Base-by-base conservation (phyloP, 2,113 vertebrate species). In the Pollimyrus isidori region DNA sequence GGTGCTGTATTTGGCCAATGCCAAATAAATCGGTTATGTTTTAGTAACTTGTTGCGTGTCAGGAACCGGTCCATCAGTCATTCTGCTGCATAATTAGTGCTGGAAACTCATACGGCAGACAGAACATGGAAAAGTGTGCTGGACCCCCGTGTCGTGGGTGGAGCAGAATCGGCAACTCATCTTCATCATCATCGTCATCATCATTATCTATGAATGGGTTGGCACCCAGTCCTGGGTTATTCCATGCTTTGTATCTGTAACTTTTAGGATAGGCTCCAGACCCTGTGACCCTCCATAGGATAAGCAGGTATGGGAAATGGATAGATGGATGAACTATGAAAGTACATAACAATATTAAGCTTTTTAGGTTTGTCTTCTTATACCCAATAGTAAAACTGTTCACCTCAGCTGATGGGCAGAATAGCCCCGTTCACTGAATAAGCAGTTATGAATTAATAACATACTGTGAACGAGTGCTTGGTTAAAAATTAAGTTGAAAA, bases 31-130 rank as follows among this genome's bases (percentile, higher is more conserved):
- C 49, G 48, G 84, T 87, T 86, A 87, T 80, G 84, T 89, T 89
- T 87, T 45, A 52, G 58, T 87, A 35, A 85, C 89, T 87, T 76
- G 15, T 76, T 85, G 85, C 85, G 89, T 89, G 89, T 89, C 89
- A 87, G 46, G 84, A 89, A 65, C 52, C n/a, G 35, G 85, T 62
- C 65, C 65, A 87, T 87, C 46, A 87, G 89, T 69, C 65, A 85
- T 39, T 89, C 58, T 23, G 56, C 11, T 87, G 86, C 73, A 1
- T 42, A 89, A 86, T 89, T 76, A 39, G 50, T 76, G 76, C 58
- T 23, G 52, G n/a, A 85, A 0, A 13, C 69, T 76, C 3, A 2
- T 39, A 19, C 13, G 1, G 30, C 30, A 76, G 11, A 76, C 30
- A 39, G 69, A 39, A 76, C 0, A 0, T 4, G 30, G 26, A 39